A percentile compares a stretch with the other conserved stretches of the same genome.
These are phyloP conservation scores for Villa cingulata DNA, from an alignment of 2,888 invertebrate species.

Conservation along the genomic window DNA sequence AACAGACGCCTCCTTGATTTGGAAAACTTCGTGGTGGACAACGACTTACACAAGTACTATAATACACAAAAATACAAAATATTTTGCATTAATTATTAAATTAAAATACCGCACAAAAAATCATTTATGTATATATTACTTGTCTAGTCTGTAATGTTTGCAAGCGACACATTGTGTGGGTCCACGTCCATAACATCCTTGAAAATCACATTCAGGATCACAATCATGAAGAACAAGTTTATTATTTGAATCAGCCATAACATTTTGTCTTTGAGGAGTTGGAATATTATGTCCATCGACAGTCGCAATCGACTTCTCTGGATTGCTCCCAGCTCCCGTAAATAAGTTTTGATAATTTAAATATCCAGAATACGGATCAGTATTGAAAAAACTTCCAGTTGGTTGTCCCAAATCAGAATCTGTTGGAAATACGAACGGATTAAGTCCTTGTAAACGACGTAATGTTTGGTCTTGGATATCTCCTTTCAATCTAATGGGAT, in stretches of 20 bases:
- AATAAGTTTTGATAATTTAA: constrained; percentile 67
- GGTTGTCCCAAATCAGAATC: constrained; percentile 42
- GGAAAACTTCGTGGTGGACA: constrained; percentile 76
- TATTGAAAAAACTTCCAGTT: constrained; percentile 47
- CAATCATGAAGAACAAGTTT: constrained; percentile 55
- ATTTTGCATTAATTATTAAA: not conserved
- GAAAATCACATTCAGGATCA: constrained; percentile 71
- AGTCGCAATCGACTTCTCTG: constrained; percentile 60
- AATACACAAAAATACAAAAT: constrained; percentile 16
- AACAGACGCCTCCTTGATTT: constrained; percentile 66
- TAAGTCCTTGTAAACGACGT: constrained; percentile 39
- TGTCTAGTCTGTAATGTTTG: constrained; percentile 65
- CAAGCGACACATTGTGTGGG: constrained; percentile 74
- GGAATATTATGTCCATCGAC: constrained; percentile 57
- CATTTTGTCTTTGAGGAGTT: constrained; percentile 45
- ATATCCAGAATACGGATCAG: constrained; percentile 57
- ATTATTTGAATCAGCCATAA: constrained; percentile 48
- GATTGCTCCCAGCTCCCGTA: constrained; percentile 62
- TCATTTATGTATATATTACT: constrained; percentile 39
- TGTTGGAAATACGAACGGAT: constrained; percentile 52
- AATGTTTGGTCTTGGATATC: constrained; percentile 35
- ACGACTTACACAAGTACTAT: constrained; percentile 67
- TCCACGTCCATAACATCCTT: constrained; percentile 76
- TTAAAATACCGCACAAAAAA: too few species aligned
- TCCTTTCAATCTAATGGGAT: constrained; percentile 61